Conservation (phyloP, 2,888 invertebrate genomes). For the Malthinus flaveolus region DNA sequence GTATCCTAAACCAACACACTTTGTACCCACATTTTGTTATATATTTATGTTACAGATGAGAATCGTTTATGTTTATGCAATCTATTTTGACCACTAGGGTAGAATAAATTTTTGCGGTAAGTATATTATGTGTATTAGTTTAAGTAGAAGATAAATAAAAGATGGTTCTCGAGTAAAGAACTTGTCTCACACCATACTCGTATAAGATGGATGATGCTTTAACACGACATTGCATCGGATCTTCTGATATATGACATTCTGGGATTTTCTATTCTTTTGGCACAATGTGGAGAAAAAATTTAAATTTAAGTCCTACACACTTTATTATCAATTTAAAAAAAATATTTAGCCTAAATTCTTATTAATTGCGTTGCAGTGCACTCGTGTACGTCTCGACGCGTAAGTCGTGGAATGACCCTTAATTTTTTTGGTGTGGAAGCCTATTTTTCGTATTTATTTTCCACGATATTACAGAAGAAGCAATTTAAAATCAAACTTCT, state of each 20-base stretch:
- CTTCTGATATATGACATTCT: conserved; percentile 21
- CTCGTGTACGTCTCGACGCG: too few species aligned
- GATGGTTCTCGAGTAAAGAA: conserved; percentile 14
- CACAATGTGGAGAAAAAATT: neutral
- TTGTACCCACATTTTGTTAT: neutral
- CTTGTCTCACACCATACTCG: conserved; percentile 16
- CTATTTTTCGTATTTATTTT: too few species aligned
- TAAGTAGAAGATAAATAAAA: conserved; percentile 20
- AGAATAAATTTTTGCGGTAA: conserved; percentile 15
- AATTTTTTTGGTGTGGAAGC: too few species aligned
- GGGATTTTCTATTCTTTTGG: conserved; percentile 7
- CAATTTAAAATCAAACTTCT: too few species aligned
- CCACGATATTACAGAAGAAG: too few species aligned
- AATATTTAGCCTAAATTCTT: neutral
- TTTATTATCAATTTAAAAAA: too few species aligned
- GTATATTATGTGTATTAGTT: conserved; percentile 4
- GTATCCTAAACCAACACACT: conserved; percentile 1
- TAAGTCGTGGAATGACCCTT: neutral
- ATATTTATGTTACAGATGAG: neutral
- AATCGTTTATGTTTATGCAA: neutral
- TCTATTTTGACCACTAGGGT: conserved; percentile 4
- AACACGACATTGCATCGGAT: conserved; percentile 19
- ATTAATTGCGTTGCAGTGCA: too few species aligned
- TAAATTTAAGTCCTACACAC: neutral
- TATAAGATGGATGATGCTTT: conserved; percentile 22